Percentiles rank a stretch among this genome's conserved stretches.
Evolutionary conservation across 2,113 vertebrate genomes (phyloP).

Genomic region (Bagarius yarrelli): DNA sequence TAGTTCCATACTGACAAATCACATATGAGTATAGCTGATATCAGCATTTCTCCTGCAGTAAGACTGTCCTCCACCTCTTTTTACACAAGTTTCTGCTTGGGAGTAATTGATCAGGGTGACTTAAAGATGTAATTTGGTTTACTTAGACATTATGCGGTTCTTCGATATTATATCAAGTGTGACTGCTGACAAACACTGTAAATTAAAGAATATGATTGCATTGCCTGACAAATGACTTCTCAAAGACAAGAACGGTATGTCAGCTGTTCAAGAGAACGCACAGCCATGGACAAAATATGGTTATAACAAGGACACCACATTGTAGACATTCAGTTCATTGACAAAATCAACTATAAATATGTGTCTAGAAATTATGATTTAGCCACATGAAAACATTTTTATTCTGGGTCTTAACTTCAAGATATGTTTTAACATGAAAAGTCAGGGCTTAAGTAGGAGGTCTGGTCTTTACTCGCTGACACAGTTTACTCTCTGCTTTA

Average conservation of each 20-base stretch:
- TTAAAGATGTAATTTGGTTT: conserved; percentile 14
- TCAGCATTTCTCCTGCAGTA: conserved; percentile 21
- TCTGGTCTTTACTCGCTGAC: background rate
- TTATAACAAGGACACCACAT: background rate
- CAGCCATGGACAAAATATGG: background rate
- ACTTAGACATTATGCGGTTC: conserved; percentile 19
- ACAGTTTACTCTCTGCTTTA: background rate
- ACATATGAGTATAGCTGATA: conserved; percentile 33
- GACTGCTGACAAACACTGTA: conserved; percentile 10
- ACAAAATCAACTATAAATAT: too few species aligned
- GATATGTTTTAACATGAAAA: background rate
- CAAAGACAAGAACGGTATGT: background rate
- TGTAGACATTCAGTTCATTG: background rate
- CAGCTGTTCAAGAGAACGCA: background rate
- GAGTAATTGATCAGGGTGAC: conserved; percentile 19
- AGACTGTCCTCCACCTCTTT: conserved; percentile 26
- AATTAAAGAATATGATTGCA: conserved; percentile 8
- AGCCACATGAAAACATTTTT: too few species aligned
- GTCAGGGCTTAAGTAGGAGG: background rate
- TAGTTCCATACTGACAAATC: conserved; percentile 17
- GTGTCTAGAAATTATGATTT: background rate
- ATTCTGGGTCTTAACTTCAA: background rate
- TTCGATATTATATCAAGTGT: conserved; percentile 29
- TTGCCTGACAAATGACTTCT: background rate
- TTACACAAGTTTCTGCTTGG: conserved; percentile 7